Evolutionary conservation across 2,888 invertebrate genomes (phyloP), one percentile per base, ranked within the genome.

Genomic region (Cephus pulcher): DNA sequence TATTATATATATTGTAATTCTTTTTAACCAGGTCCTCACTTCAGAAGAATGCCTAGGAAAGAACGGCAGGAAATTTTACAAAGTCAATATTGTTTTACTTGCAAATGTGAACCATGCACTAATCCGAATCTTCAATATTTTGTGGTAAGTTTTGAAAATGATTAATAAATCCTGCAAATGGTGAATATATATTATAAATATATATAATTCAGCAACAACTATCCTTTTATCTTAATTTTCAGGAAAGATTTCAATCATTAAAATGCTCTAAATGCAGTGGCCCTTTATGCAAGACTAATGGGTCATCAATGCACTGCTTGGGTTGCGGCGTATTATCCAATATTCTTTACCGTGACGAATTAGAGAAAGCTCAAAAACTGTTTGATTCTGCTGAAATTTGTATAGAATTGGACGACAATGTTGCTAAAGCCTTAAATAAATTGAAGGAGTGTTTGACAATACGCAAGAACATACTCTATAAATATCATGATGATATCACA

Each of bases 31-130:
- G 94, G 94, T 12, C 95, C 96, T 75, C 95, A 96, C 90, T 95
- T 94, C 82, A 94, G 94, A 69, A 93, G 95, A 78, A 94, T 95
- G 92, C 89, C 93, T 1, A 93, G 92, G 40, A 88, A 92, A 4
- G 93, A 94, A 32, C 93, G 98, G 1, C 94, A 95, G 80, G 91
- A 93, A 32, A 92, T 93, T 11, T 93, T 98, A 40, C 90, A 93
- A 77, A 93, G 93, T 32, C 96, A 96, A 86, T 98, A 98, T 91
- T 94, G 94, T 89, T 98, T 98, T 91, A 91, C 92, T 0, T 98
- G 98, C 91, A 88, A 92, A 74, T 98, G 98, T 90, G 87, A 91
- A 9, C 94, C 95, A 56, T 98, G 98, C 90, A 86, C 92, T 87
- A 85, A 90, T 86, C 90, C 91, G 3, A 84, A 87, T 34, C 80